phyloP scores from a whole-genome alignment of 35 echinoderm and acorn worm genomes.

The Ophioderma brevispina region DNA sequence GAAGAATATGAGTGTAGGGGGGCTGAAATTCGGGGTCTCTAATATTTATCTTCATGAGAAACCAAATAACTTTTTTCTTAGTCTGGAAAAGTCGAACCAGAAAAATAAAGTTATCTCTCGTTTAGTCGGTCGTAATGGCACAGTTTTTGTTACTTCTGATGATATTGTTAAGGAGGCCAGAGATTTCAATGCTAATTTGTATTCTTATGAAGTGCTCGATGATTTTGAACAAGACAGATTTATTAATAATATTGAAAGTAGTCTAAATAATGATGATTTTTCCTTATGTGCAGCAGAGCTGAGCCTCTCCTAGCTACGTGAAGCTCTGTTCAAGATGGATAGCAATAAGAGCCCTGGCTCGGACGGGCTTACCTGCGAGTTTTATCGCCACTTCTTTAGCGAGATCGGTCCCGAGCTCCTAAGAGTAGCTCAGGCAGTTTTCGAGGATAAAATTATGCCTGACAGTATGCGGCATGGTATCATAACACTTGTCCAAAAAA shows the following conservation, averaged over 20 bases:
- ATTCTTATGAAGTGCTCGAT: background rate
- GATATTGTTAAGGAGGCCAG: background rate
- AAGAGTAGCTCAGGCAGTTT: background rate
- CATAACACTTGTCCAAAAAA: background rate
- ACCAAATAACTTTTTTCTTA: background rate
- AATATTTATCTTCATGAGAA: background rate
- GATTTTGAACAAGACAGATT: background rate
- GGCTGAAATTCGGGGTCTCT: background rate
- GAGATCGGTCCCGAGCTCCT: background rate
- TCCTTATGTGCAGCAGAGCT: background rate
- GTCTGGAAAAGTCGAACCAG: background rate
- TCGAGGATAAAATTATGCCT: background rate
- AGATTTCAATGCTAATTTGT: background rate
- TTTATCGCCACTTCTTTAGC: background rate
- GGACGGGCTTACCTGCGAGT: background rate
- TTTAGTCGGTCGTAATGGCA: background rate
- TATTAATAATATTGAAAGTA: background rate
- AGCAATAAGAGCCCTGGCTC: background rate
- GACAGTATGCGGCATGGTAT: background rate
- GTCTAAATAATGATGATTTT: background rate
- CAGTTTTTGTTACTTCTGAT: background rate
- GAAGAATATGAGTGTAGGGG: background rate
- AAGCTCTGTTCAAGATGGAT: background rate
- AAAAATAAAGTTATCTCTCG: background rate
- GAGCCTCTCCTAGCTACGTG: background rate